Base-by-base conservation (phyloP, 2,113 vertebrate species). In the Osmerus eperlanus region DNA sequence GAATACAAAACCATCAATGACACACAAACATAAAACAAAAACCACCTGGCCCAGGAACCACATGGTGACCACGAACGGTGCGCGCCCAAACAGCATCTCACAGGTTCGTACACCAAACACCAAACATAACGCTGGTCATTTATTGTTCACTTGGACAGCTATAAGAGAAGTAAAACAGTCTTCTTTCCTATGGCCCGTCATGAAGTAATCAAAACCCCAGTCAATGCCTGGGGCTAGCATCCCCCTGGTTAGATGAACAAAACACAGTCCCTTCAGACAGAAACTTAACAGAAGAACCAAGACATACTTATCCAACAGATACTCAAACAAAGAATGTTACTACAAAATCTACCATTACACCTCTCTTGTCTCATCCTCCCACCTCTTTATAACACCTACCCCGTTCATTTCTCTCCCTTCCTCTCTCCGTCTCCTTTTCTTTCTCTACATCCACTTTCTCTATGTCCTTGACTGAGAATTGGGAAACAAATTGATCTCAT, bases 401-500 rank as follows among this genome's bases (percentile, higher is more conserved):
- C 18, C 12, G 4, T 47, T n/a, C 6, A 16, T 19, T 2, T 19
- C 28, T n/a, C 28, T 11, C n/a, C 58, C 25, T 5, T 15, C n/a
- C 47, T 36, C 9, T 8, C 7, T 59, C 7, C 18, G 8, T 41
- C 36, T 47, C 63, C 0, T 32, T 13, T 3, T 47, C 32, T 65
- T 0, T 65, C 63, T 18, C 0, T 47, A 21, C 58, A 18, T 23
- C 54, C 28, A 11, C 61, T 4, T 15, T 18, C 3, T 18, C 2
- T 62, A 6, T 18, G 11, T 63, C 28, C 25, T 28, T 28, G 13
- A 16, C 61, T 63, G 28, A 63, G 15, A 15, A 23, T 32, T 14
- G 61, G 21, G 32, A 63, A 63, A 32, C 61, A 63, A 63, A 63
- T 32, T 32, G 23, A 63, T 63, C 6, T 25, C 25, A 65, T 47